phyloP scores from a whole-genome alignment of 2,888 invertebrate species.

The Creontiades dilutus region DNA sequence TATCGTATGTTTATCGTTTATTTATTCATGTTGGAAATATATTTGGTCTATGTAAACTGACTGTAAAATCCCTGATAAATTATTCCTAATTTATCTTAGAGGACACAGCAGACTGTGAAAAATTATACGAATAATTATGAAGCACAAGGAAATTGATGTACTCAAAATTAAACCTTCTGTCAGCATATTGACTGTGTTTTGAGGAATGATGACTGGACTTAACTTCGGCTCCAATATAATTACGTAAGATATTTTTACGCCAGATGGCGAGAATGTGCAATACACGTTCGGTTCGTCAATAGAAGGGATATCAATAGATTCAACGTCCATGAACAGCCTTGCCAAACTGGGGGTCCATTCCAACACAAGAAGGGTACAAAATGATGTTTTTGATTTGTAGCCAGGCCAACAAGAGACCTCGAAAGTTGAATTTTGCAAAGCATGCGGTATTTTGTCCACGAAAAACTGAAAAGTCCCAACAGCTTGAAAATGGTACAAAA shows the following conservation, averaged over 20 bases:
- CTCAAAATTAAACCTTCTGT: conserved; percentile 9
- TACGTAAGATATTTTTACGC: background rate
- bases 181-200: background rate
- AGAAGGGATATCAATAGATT: background rate
- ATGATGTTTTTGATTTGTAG: background rate
- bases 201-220: background rate
- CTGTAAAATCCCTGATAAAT: no score
- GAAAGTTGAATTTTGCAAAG: background rate
- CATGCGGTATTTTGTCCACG: conserved; percentile 10
- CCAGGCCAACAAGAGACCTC: background rate
- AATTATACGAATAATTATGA: background rate
- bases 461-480: background rate
- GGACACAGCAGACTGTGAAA: background rate
- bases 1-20: no score
- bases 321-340: conserved; percentile 10
- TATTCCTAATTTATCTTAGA: background rate
- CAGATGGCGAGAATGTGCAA: background rate
- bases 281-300: background rate
- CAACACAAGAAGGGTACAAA: conserved; percentile 28
- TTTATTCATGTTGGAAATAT: no score
- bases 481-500: conserved; percentile 37
- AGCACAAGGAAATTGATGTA: conserved; percentile 1
- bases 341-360: conserved; percentile 51
- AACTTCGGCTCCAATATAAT: background rate
- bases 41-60: no score